Percentiles rank a stretch among this genome's conserved stretches.
Conservation (phyloP, 2,888 invertebrate genomes). For the Tridacna gigas region DNA sequence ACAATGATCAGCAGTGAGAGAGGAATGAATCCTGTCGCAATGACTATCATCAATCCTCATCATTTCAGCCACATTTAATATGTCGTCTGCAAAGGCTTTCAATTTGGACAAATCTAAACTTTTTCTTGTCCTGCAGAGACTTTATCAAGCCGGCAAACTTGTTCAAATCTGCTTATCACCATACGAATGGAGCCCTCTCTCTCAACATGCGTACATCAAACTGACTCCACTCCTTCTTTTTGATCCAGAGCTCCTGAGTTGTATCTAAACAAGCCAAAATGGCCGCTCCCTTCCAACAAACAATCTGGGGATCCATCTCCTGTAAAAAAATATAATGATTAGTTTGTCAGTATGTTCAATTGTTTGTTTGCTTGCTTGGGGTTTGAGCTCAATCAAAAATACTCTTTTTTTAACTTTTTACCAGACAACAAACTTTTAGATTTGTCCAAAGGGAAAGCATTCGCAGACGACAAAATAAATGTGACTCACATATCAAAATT, state of each 20-base stretch:
- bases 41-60: too few species aligned
- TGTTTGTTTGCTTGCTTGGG: neutral
- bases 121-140: too few species aligned
- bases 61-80: too few species aligned
- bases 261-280: constrained; percentile 97
- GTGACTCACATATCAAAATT: neutral
- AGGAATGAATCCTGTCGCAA: too few species aligned
- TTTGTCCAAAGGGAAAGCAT: neutral
- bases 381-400: too few species aligned
- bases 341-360: neutral
- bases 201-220: constrained; percentile 93
- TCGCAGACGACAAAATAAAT: neutral
- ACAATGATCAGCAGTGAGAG: too few species aligned
- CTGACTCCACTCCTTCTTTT: constrained; percentile 93
- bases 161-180: constrained; percentile 77
- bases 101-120: too few species aligned
- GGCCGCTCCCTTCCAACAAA: constrained; percentile 96
- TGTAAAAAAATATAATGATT: constrained; percentile 53
- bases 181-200: constrained; percentile 94
- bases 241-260: constrained; percentile 96
- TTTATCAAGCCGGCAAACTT: too few species aligned
- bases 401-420: too few species aligned
- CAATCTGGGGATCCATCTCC: constrained; percentile 94
- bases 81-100: too few species aligned
- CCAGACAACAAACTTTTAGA: too few species aligned